A percentile compares a stretch with the other conserved stretches of the same genome.
Conservation (phyloP, 2,888 invertebrate genomes). For the Nomada goodeniana region DNA sequence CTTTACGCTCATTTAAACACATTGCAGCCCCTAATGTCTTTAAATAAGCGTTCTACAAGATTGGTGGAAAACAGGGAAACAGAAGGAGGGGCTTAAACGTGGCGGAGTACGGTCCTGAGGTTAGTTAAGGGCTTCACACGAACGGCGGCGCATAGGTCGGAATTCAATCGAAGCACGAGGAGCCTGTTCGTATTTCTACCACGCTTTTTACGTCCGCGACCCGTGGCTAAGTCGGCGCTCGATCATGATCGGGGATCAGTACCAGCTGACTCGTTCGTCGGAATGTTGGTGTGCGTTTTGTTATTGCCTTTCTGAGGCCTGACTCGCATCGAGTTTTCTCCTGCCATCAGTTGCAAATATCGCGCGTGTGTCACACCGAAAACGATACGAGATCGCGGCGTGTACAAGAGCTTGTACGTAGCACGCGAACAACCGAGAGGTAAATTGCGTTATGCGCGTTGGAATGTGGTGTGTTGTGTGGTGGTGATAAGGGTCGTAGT, state of each 20-base stretch:
- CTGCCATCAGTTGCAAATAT: slow-evolving; percentile 4
- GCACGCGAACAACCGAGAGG: not conserved
- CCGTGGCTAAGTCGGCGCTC: slow-evolving; percentile 57
- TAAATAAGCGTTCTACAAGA: not conserved
- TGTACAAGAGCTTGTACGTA: not conserved
- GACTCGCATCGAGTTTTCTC: not conserved
- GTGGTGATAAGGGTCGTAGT: slow-evolving; percentile 19
- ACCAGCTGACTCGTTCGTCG: slow-evolving; percentile 78
- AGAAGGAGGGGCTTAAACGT: not conserved
- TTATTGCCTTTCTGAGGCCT: slow-evolving; percentile 46
- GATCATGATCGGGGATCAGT: slow-evolving; percentile 67
- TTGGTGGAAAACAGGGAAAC: too few species aligned
- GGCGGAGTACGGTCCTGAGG: slow-evolving; percentile 34
- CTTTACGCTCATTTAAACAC: not conserved
- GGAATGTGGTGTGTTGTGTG: slow-evolving; percentile 36
- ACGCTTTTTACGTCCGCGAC: slow-evolving; percentile 50
- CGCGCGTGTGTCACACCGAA: slow-evolving; percentile 3
- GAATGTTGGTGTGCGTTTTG: slow-evolving; percentile 54
- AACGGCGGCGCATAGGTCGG: slow-evolving; percentile 57
- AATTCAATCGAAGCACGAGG: slow-evolving; percentile 39
- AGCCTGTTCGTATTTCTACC: slow-evolving; percentile 25
- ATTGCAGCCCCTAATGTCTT: not conserved
- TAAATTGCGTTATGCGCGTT: slow-evolving; percentile 38
- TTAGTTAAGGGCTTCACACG: slow-evolving; percentile 55
- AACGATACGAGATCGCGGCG: slow-evolving; percentile 4